Base-by-base conservation (phyloP, 1,140 invertebrate species). In the Diabrotica virgifera region DNA sequence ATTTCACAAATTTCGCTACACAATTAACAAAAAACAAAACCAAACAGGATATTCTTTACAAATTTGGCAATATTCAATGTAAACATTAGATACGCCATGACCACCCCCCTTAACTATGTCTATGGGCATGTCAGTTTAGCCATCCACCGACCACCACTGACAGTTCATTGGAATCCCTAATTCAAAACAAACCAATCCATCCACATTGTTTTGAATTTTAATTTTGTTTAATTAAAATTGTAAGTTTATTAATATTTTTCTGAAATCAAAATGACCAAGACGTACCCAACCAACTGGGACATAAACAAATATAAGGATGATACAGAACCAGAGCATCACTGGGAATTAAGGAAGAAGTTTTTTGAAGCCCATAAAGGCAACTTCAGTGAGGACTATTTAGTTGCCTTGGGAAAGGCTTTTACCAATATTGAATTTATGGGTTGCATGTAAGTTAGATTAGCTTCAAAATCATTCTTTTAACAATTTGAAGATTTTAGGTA, bases 351-450 rank as follows among this genome's bases (percentile, higher is more conserved):
- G 38, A 84, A 83, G 63, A 84, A 83, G 55, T 95, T 95, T 76
- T 84, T 95, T 75, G 40, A 85, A 55, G 78, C 84, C 5, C 90
- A 94, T 73, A 85, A 88, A 72, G 83, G 87, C 13, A 86, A 85
- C 70, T 92, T 89, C 79, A 79, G 86, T 0, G 86, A 90, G 76
- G 85, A 90, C 46, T 83, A 89, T 69, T 80, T 95, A 5, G 81
- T 94, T 2, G 93, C 90, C 71, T 80, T 94, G 53, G 90, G 92
- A 0, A 89, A 90, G 80, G 85, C 90, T 36, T 94, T 92, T 76
- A 86, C 87, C 1, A 95, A 94, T 78, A 84, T 93, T 8, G 91
- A 94, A 78, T 86, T 93, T 69, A 80, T 94, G 59, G 91, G 91
- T 68, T 93, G 91, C 83, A 87, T 85, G 89, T 92, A 82, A 78